Evolutionary conservation across 2,797 vertebrate species (phyloP).

Genomic region (Sorex maritimensis): DNA sequence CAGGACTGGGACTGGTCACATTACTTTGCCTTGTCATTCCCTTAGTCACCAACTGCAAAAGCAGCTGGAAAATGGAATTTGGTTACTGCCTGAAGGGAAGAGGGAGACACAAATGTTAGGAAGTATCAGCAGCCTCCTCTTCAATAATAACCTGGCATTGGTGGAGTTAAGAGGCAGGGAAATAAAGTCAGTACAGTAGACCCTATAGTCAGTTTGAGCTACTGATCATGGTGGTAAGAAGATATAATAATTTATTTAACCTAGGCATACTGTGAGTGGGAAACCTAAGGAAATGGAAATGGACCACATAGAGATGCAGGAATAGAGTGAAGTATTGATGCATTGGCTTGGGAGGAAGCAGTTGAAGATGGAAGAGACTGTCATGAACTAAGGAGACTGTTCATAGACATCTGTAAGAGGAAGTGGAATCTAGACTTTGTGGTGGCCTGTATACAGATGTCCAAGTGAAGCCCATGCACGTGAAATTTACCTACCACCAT

Average conservation of each 20-base stretch:
- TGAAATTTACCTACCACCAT: not conserved
- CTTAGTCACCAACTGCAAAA: not conserved
- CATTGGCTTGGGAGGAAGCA: not conserved
- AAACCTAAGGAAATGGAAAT: not conserved
- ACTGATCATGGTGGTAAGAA: not conserved
- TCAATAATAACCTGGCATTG: not conserved
- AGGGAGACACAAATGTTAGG: not conserved
- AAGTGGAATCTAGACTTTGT: not conserved
- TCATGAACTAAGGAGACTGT: not conserved
- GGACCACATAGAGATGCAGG: not conserved
- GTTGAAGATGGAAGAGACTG: not conserved
- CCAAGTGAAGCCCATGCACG: not conserved
- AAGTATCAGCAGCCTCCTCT: not conserved
- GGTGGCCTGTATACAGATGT: not conserved
- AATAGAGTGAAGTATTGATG: not conserved
- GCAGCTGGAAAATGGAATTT: not conserved
- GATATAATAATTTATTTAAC: not conserved
- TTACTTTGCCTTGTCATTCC: not conserved
- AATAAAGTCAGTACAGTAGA: slow-evolving; percentile 15
- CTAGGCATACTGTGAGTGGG: not conserved
- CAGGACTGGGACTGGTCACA: not conserved
- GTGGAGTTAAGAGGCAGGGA: not conserved
- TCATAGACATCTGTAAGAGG: not conserved
- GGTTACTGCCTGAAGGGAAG: not conserved
- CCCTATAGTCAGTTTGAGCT: not conserved